phyloP scores from a whole-genome alignment of 2,797 vertebrate genomes.

The Crypturellus tataupa region DNA sequence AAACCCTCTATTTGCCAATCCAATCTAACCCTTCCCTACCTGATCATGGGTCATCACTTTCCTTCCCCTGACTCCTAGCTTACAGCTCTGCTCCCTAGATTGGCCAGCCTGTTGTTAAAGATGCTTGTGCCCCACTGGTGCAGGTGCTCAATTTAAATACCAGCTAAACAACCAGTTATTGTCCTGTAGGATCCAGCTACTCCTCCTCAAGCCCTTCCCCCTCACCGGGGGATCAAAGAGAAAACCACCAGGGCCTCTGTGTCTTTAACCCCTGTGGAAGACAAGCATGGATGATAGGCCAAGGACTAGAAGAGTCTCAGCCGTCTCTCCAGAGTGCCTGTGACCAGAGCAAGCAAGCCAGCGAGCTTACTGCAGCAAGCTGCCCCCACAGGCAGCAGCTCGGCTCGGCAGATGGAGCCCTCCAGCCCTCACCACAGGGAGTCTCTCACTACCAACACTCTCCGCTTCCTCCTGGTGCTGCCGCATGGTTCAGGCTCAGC shows the following conservation, averaged over 20 bases:
- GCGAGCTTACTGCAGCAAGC: no score
- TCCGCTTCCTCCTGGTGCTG: neutral
- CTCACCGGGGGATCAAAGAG: neutral
- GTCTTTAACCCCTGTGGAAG: neutral
- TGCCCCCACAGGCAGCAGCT: neutral
- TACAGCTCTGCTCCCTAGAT: neutral
- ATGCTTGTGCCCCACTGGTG: neutral
- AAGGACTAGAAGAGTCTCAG: neutral
- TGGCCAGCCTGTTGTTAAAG: neutral
- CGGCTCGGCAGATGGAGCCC: neutral
- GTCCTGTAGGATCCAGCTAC: neutral
- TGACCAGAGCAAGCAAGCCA: neutral
- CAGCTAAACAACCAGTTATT: neutral
- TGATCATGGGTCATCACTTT: neutral
- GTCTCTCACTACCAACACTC: neutral
- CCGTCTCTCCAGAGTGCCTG: no score
- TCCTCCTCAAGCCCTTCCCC: neutral
- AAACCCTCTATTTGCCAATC: neutral
- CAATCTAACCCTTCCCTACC: neutral
- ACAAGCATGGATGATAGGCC: neutral
- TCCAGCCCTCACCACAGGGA: neutral
- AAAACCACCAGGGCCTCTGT: neutral
- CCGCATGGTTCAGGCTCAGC: neutral
- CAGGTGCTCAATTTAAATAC: neutral
- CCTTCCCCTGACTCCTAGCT: neutral